These are phyloP conservation scores for Archocentrus centrarchus DNA, from an alignment of 2,113 vertebrate species.

Conservation along the genomic window DNA sequence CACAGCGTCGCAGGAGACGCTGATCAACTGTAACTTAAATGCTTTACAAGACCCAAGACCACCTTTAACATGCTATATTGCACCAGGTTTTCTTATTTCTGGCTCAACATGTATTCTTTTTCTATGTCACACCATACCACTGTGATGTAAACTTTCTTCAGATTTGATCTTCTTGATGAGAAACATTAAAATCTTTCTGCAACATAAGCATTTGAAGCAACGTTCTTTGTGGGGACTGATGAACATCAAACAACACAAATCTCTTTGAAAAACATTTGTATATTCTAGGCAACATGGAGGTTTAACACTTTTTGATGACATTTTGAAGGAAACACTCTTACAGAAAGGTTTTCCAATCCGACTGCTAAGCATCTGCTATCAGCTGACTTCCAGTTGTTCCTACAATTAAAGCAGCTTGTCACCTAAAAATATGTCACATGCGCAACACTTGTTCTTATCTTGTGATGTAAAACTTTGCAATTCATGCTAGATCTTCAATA, in stretches of 20 bases:
- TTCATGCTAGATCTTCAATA: not conserved
- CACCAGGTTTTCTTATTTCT: constrained; percentile 19
- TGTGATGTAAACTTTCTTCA: constrained; percentile 8
- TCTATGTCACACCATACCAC: not conserved
- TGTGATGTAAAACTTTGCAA: not conserved
- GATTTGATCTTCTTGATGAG: constrained; percentile 8
- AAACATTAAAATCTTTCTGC: constrained; percentile 56
- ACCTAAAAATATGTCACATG: not conserved
- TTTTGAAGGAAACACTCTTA: not conserved
- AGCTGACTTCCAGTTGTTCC: too few relatives aligned
- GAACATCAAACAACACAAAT: not conserved
- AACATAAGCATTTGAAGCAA: not conserved
- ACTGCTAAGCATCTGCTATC: not conserved
- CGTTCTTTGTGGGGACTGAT: not conserved
- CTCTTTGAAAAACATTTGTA: not conserved
- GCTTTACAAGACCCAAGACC: not conserved
- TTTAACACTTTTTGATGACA: not conserved
- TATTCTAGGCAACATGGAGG: not conserved
- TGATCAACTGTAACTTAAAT: constrained; percentile 8
- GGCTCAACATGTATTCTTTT: not conserved
- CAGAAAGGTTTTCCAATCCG: not conserved
- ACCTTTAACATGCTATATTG: not conserved
- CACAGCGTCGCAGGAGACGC: constrained; percentile 22
- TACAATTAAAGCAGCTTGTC: not conserved
- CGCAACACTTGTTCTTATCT: not conserved